Base-by-base conservation (phyloP, 2,888 invertebrate genomes). In the Noctua comes region DNA sequence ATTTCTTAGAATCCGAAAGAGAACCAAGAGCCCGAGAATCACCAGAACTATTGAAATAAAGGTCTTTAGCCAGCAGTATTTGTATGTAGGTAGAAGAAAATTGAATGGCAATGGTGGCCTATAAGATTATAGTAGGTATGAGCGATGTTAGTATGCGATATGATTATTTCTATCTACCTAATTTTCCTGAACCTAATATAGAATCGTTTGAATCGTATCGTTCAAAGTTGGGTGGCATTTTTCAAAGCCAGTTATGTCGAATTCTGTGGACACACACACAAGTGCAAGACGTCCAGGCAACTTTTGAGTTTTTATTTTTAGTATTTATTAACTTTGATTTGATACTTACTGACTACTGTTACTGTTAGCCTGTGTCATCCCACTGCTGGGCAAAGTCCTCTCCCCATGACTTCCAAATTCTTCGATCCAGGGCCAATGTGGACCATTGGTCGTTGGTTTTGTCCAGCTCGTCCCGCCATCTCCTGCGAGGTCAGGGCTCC, bases 1-100 rank as follows among this genome's bases (percentile, higher is more conserved):
- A 59, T 59, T 68, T 51, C n/a, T 27, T 43, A 21, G 40, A 77
- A 82, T 76, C 16, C 8, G n/a, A 82, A 66, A 51, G 31, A n/a
- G 6, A 76, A 13, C 5, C 13, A 54, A 5, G n/a, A n/a, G 21
- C 21, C 8, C n/a, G 11, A 4, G 21, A 8, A 46, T 51, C 62
- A 27, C 13, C 0, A 18, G 24, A 65, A 27, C 6, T 64, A 36
- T 24, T 54, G 6, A 65, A 76, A 65, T 57, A 48, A 40, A 66
- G 21, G 59, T 77, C 16, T 43, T 21, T 59, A 72, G 18, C 7
- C 8, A 24, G 11, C 1, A 57, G 21, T 18, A 46, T 4, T 27
- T 16, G n/a, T 7, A 18, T 11, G 3, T 21, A 59, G 13, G 7
- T 62, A 43, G 65, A 40, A 66, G 8, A n/a, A 43, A 40, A n/a